phyloP scores from a whole-genome alignment of 2,113 vertebrate species.

The Pardalotus punctatus region DNA sequence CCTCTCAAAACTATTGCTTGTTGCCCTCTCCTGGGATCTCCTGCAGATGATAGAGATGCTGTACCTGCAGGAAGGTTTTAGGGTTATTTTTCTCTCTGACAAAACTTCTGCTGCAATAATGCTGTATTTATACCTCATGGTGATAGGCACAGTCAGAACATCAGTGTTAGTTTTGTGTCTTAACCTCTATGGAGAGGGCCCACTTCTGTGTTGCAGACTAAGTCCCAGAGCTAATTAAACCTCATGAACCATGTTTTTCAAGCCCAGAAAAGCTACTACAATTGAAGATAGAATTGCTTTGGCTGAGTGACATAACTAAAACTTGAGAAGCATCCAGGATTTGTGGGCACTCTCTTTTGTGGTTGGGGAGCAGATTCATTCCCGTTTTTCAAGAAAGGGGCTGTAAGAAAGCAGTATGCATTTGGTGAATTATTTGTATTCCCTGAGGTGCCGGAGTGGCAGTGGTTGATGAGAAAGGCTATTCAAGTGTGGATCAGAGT shows the following conservation, averaged over 20 bases:
- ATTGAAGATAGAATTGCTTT: neutral
- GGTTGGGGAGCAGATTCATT: neutral
- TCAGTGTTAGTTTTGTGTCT: neutral
- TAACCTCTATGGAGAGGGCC: neutral
- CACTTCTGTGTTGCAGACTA: neutral
- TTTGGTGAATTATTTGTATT: neutral
- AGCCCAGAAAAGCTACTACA: neutral
- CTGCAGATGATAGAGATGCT: neutral
- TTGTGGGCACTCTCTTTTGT: neutral
- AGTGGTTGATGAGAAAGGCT: neutral
- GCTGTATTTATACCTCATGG: neutral
- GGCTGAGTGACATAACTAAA: neutral
- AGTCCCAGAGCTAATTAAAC: neutral
- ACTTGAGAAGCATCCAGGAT: neutral
- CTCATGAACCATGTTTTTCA: neutral
- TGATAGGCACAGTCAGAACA: neutral
- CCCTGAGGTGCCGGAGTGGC: neutral
- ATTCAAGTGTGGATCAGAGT: neutral
- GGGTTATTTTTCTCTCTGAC: neutral
- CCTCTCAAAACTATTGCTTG: neutral
- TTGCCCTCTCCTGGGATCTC: neutral
- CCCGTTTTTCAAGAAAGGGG: neutral
- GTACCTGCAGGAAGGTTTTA: neutral
- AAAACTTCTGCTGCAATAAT: neutral
- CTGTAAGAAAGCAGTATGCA: neutral